Evolutionary conservation across 2,113 vertebrate species (phyloP).

Genomic region (Glaucomys volans): DNA sequence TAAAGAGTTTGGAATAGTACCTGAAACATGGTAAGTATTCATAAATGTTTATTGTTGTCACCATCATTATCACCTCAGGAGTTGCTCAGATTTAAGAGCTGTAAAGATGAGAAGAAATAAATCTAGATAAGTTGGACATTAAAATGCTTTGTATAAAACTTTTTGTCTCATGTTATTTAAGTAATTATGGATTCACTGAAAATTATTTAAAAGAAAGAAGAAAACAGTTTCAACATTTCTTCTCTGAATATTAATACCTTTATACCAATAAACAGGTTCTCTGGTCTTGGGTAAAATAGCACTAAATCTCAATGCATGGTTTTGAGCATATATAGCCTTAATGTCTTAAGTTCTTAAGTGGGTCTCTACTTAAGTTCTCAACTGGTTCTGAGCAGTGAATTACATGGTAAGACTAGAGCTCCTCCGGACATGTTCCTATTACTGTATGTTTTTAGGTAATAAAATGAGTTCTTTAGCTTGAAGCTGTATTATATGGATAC

Average conservation of each 20-base stretch:
- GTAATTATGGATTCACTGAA: not conserved
- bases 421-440: not conserved
- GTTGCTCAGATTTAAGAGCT: not conserved
- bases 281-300: not conserved
- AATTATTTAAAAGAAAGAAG: constrained; percentile 38
- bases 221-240: not conserved
- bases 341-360: not conserved
- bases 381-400: not conserved
- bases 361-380: not conserved
- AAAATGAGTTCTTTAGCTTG: constrained; percentile 19
- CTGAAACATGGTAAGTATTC: not conserved
- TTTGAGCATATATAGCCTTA: not conserved
- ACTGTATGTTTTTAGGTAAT: not conserved
- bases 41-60: not conserved
- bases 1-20: not conserved
- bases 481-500: not conserved
- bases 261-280: not conserved
- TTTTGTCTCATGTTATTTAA: constrained; percentile 3
- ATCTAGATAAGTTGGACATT: not conserved
- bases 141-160: not conserved
- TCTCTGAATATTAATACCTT: not conserved
- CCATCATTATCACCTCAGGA: not conserved
- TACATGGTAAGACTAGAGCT: not conserved
- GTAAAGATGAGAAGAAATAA: not conserved
- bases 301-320: not conserved